Evolutionary conservation across 2,797 vertebrate genomes (phyloP).

Genomic region (Pithecia hirsuta): DNA sequence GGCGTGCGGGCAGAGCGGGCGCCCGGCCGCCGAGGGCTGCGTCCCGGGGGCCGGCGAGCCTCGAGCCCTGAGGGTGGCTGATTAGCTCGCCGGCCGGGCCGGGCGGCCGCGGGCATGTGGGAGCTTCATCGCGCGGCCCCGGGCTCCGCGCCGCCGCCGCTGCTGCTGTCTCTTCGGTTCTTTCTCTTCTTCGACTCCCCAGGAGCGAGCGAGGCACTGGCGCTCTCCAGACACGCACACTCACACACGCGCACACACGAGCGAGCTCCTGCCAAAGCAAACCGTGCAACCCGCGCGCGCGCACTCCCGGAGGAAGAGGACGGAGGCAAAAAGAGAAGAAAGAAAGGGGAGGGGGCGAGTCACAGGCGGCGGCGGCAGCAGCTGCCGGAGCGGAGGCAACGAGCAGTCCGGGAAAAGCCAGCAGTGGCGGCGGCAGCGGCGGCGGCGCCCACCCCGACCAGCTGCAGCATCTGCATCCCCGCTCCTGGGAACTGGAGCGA

Average conservation of each 20-base stretch:
- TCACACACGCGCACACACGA: slow-evolving; percentile 56
- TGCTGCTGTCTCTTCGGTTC: slow-evolving; percentile 19
- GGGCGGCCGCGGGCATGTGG: slow-evolving; percentile 63
- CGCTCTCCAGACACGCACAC: slow-evolving; percentile 68
- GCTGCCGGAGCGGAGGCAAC: slow-evolving; percentile 38
- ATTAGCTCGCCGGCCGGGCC: slow-evolving; percentile 64
- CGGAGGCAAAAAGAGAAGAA: slow-evolving; percentile 50
- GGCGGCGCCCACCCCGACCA: slow-evolving; percentile 13
- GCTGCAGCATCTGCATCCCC: slow-evolving; percentile 65
- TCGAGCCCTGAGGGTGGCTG: slow-evolving; percentile 34
- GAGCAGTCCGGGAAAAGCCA: neutral
- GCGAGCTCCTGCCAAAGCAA: slow-evolving; percentile 55
- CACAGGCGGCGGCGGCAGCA: slow-evolving; percentile 63
- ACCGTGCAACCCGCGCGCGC: slow-evolving; percentile 55
- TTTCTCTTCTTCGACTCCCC: slow-evolving; percentile 46
- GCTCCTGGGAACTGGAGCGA: slow-evolving; percentile 24
- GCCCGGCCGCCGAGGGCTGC: slow-evolving; percentile 36
- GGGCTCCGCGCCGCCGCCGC: slow-evolving; percentile 56
- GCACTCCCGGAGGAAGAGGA: slow-evolving; percentile 58
- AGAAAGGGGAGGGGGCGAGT: slow-evolving; percentile 70
- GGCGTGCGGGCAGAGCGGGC: slow-evolving; percentile 63
- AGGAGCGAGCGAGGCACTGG: slow-evolving; percentile 44
- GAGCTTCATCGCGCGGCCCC: slow-evolving; percentile 75
- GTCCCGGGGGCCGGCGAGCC: slow-evolving; percentile 33
- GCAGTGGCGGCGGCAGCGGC: neutral